Base-by-base conservation (phyloP, 2,113 vertebrate species). In the Holacanthus passer region DNA sequence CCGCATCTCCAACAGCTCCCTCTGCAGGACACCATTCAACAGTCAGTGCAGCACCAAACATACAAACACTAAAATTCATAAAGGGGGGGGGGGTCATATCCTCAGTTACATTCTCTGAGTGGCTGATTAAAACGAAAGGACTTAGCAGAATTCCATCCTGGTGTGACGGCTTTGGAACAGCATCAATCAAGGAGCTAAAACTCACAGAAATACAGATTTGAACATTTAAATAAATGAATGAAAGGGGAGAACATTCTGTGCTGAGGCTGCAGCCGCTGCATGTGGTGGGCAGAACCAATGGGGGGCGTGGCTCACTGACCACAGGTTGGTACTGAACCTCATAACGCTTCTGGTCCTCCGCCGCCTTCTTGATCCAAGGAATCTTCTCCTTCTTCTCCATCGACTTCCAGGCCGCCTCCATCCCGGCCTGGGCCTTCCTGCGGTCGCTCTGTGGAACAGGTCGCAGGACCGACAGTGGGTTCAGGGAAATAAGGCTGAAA, bases 371-470 rank as follows among this genome's bases (percentile, higher is more conserved):
- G 80, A 96, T 96, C 96, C 96, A 96, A 0, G 93, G 92, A 41
- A 96, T 96, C 85, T 96, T 96, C 90, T 96, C 95, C 73, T 96
- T 96, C 88, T 96, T 96, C 79, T 96, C 96, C 95, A 96, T 95
- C 0, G 94, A 90, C 81, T 95, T 96, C 96, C 96, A 96, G 1
- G 95, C 90, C 0, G 92, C 88, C 59, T 95, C 94, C 93, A 96
- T 95, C 0, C 93, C 94, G 0, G 67, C 87, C 77, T 95, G 95
- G 0, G 94, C 95, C 86, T 95, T 95, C 83, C 94, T 94, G n/a
- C 94, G 85, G 83, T 96, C 95, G 5, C 90, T 95, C 96, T 96
- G 91, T 0, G 27, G 13, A n/a, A 12, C 7, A 3, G 3, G 43
- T 73, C 74, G 87, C 69, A 71, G 39, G 75, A 74, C 62, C 60